These are phyloP conservation scores for Labroides dimidiatus DNA, from an alignment of 2,797 vertebrate species.

Conservation along the genomic window DNA sequence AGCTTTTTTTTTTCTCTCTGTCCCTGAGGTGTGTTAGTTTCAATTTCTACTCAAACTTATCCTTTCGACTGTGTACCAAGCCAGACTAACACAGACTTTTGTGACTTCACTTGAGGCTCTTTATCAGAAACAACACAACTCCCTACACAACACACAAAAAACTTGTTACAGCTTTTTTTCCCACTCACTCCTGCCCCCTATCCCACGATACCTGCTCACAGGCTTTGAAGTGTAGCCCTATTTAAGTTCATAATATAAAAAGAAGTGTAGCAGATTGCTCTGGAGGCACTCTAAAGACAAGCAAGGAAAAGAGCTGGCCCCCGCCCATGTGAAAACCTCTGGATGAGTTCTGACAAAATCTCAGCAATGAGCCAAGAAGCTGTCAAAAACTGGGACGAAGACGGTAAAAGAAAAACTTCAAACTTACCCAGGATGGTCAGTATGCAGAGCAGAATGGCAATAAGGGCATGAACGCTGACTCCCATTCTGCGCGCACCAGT, in stretches of 20 bases:
- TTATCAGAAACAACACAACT: neutral
- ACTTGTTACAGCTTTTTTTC: neutral
- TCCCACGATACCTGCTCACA: slow-evolving; percentile 2
- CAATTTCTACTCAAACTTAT: too few species aligned
- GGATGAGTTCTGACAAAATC: neutral
- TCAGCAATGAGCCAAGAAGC: neutral
- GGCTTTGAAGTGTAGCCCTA: slow-evolving; percentile 8
- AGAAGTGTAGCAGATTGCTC: neutral
- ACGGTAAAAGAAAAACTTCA: rapidly evolving
- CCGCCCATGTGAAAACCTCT: neutral
- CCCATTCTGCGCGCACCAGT: slow-evolving; percentile 74
- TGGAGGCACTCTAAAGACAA: slow-evolving; percentile 1
- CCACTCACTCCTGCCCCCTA: neutral
- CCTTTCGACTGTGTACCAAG: too few species aligned
- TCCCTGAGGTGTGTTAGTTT: too few species aligned
- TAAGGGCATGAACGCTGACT: slow-evolving; percentile 88
- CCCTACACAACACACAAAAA: neutral
- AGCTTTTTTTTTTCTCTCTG: too few species aligned
- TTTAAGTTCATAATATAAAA: neutral
- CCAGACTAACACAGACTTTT: neutral
- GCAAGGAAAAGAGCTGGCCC: neutral
- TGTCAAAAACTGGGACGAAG: neutral
- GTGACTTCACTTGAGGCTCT: slow-evolving; percentile 4
- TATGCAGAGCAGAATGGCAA: slow-evolving; percentile 93
- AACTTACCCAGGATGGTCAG: slow-evolving; percentile 90